Base-by-base conservation (phyloP, 1,140 invertebrate genomes). In the Magallana angulata region DNA sequence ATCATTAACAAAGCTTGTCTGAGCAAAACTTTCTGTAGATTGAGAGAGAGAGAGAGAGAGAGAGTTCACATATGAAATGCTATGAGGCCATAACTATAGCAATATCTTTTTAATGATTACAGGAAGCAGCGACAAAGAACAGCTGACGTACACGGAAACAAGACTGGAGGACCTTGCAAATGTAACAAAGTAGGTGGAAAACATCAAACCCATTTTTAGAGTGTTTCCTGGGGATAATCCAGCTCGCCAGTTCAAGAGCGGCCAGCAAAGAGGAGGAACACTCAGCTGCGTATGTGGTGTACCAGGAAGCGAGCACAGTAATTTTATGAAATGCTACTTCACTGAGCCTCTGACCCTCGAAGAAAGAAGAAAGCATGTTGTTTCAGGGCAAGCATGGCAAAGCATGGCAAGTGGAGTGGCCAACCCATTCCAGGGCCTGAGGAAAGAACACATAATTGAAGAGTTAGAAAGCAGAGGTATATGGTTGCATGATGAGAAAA, bases 231-330 rank as follows among this genome's bases (percentile, higher is more conserved):
- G 84, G 5, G 82, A 87, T 87, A 59, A 76, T 59, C 81, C 86
- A 57, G 84, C 84, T 14, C 59, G 84, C 3, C 84, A 85, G 82
- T 87, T 83, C 57, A 82, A 87, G 60, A 57, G 30, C 59, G 86
- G 86, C 1, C 86, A 87, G 57, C 64, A 87, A 59, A 80, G 86
- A 14, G 86, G 86, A 7, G 82, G 86, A n/a, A 84, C 80, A 16
- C 84, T 76, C 30, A 48, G 48, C n/a, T 87, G 86, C 36, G 9
- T 83, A 3, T 84, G 82, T 68, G 86, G 86, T 9, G 30, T 87
- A 11, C n/a, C 16, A 3, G 14, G 7, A 1, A 71, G 82, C 12
- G 36, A 83, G 1, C 59, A 83, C 30, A 82, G 14, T 12, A 87
- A 83, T 56, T 6, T 87, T 14, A 60, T 59, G 14, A 16, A 24